These are phyloP conservation scores for Polymixis flavicincta DNA, from an alignment of 2,888 invertebrate genomes.

Conservation along the genomic window DNA sequence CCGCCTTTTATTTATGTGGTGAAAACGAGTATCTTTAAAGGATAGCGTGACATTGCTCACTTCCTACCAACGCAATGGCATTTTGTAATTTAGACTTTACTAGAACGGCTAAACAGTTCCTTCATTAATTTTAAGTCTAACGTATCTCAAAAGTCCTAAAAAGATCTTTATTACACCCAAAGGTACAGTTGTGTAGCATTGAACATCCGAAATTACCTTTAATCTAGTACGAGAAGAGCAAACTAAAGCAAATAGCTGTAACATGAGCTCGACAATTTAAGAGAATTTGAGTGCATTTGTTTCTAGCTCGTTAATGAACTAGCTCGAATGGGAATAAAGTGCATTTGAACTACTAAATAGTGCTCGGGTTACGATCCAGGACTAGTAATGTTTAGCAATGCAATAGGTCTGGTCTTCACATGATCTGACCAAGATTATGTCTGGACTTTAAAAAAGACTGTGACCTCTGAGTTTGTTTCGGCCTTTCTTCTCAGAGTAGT, in stretches of 20 bases:
- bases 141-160: neutral
- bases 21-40: too few relatives aligned
- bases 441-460: too few relatives aligned
- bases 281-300: slow-evolving; percentile 49
- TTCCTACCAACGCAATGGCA: neutral
- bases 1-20: too few relatives aligned
- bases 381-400: slow-evolving; percentile 2
- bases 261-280: slow-evolving; percentile 21
- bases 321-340: slow-evolving; percentile 14
- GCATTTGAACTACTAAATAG: slow-evolving; percentile 26
- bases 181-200: slow-evolving; percentile 22
- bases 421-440: too few relatives aligned
- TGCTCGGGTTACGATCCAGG: neutral
- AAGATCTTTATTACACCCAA: slow-evolving; percentile 35
- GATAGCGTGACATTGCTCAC: neutral
- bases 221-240: slow-evolving; percentile 13
- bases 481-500: too few relatives aligned
- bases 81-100: neutral
- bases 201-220: slow-evolving; percentile 31
- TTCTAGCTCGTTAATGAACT: slow-evolving; percentile 41
- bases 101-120: too few relatives aligned
- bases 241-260: slow-evolving; percentile 3
- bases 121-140: neutral
- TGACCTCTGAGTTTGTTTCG: too few relatives aligned
- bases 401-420: too few relatives aligned